These are phyloP conservation scores for Eulemur albifrons DNA, from an alignment of 2,797 vertebrate species.

Conservation along the genomic window DNA sequence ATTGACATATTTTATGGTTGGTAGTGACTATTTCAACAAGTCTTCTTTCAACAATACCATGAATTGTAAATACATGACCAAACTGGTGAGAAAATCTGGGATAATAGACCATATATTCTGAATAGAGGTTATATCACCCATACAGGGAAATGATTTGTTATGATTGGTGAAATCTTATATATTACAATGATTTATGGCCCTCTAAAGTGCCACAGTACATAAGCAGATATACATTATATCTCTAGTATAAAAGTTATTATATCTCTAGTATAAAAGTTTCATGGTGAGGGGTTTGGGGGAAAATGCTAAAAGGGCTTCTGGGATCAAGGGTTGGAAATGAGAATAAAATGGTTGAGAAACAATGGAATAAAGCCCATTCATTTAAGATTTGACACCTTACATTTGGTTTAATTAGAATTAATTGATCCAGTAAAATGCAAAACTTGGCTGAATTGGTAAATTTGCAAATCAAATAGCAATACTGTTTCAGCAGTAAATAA, in stretches of 20 bases:
- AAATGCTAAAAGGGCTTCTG: neutral
- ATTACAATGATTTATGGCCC: neutral
- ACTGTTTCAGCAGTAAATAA: neutral
- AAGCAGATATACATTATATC: neutral
- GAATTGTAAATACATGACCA: neutral
- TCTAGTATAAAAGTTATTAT: neutral
- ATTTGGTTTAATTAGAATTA: neutral
- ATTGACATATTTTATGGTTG: neutral
- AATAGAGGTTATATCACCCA: neutral
- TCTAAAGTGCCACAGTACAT: neutral
- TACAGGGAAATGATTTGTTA: neutral
- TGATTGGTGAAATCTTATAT: neutral
- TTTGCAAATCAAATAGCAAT: neutral
- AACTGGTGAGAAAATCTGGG: neutral
- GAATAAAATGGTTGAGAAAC: neutral
- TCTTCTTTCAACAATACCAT: neutral
- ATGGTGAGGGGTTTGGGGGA: neutral
- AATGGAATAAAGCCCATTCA: neutral
- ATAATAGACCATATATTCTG: neutral
- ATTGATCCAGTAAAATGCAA: neutral
- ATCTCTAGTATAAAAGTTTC: neutral
- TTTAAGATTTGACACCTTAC: neutral
- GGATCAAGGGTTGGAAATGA: too few relatives aligned
- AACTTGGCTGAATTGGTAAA: neutral
- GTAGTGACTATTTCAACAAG: neutral